phyloP scores from a whole-genome alignment of 2,888 invertebrate genomes.

The Ophion obscuratus region DNA sequence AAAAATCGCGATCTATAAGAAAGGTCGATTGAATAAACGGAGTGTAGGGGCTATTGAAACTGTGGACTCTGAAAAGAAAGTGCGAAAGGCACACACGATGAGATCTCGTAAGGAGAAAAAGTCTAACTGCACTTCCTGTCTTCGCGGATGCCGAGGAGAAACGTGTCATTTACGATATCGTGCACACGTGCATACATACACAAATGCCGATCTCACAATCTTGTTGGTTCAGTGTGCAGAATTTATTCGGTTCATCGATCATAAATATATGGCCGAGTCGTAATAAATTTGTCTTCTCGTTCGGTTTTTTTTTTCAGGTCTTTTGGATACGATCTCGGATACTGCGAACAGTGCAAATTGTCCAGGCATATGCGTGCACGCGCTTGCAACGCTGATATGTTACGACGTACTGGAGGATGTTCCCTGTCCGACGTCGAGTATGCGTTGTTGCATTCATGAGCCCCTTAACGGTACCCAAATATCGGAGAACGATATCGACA shows the following conservation, averaged over 20 bases:
- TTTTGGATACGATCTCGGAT: conserved; percentile 93
- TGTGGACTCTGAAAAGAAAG: conserved; percentile 55
- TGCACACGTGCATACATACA: not conserved
- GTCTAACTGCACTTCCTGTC: conserved; percentile 57
- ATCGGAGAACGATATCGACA: conserved; percentile 70
- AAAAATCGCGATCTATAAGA: not conserved
- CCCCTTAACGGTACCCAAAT: conserved; percentile 86
- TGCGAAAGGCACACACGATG: conserved; percentile 54
- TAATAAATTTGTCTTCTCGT: not conserved
- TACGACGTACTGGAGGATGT: conserved; percentile 93
- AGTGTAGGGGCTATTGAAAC: conserved; percentile 10
- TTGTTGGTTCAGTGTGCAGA: not conserved
- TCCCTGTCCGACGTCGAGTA: conserved; percentile 91
- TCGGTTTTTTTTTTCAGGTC: conserved; percentile 86
- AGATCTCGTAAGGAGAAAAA: conserved; percentile 57
- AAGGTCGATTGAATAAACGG: not conserved
- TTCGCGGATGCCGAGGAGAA: conserved; percentile 49
- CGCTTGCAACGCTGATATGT: conserved; percentile 93
- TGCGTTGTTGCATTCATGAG: conserved; percentile 94
- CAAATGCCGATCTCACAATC: not conserved
- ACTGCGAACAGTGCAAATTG: conserved; percentile 94
- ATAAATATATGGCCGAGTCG: not conserved
- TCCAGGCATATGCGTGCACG: conserved; percentile 95
- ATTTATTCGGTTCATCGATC: not conserved
- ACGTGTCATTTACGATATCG: conserved; percentile 23